A percentile compares a stretch with the other conserved stretches of the same genome.
These are phyloP conservation scores for Brachyhypopomus gauderio DNA, from an alignment of 2,113 vertebrate species.

Conservation along the genomic window DNA sequence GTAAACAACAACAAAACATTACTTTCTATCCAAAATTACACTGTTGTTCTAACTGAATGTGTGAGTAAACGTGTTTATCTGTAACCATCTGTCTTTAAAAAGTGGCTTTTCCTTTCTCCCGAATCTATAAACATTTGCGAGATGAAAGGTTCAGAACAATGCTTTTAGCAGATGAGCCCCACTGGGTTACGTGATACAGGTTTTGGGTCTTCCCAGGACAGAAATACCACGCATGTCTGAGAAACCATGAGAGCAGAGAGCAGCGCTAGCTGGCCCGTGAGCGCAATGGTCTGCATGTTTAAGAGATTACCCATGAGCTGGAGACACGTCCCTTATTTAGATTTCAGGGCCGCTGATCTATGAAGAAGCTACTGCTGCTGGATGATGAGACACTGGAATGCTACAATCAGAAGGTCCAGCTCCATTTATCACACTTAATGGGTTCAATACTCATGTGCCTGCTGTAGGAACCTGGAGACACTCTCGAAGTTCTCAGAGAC, in stretches of 20 bases:
- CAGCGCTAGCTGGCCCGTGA: conserved; percentile 42
- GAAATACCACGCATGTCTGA: conserved; percentile 53
- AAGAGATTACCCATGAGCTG: conserved; percentile 64
- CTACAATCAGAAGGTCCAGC: conserved; percentile 52
- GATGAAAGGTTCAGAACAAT: conserved; percentile 16
- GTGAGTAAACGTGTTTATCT: background rate
- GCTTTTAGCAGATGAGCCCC: conserved; percentile 13
- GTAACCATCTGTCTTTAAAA: background rate
- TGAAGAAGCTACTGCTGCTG: conserved; percentile 64
- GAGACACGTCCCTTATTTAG: conserved; percentile 56
- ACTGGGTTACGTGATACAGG: conserved; percentile 35
- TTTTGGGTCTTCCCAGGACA: conserved; percentile 42
- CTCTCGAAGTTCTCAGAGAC: background rate
- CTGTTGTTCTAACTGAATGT: background rate
- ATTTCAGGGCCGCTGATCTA: conserved; percentile 59
- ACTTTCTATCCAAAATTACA: background rate
- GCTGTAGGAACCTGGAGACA: conserved; percentile 35
- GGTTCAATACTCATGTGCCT: conserved; percentile 46
- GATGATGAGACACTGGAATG: conserved; percentile 43
- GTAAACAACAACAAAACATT: background rate
- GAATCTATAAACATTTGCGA: conserved; percentile 26
- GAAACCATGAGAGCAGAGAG: conserved; percentile 56
- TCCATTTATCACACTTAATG: conserved; percentile 61
- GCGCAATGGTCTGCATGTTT: conserved; percentile 61
- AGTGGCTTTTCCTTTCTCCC: background rate